Percentiles rank a stretch among this genome's conserved stretches.
Evolutionary conservation across 2,888 invertebrate species (phyloP).

Genomic region (Caenorhabditis macrosperma): DNA sequence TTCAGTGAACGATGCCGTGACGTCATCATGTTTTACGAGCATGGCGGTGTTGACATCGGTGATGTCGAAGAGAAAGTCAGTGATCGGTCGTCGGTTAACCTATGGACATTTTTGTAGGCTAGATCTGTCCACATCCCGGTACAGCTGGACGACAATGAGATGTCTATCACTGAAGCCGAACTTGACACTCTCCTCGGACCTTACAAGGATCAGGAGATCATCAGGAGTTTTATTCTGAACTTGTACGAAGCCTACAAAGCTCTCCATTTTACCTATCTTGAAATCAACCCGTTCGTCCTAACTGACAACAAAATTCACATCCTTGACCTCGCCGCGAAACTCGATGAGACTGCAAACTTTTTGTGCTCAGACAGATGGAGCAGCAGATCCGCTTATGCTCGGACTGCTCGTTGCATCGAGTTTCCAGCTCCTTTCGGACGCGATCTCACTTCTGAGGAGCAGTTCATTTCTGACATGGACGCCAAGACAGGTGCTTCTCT

Average conservation of each 20-base stretch:
- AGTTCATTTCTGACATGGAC: conserved; percentile 97
- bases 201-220: conserved; percentile 5
- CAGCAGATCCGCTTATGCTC: conserved; percentile 81
- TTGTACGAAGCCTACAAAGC: conserved; percentile 92
- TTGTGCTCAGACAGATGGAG: conserved; percentile 96
- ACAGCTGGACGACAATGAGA: conserved; percentile 64
- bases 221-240: conserved; percentile 85
- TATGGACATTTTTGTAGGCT: conserved; percentile 43
- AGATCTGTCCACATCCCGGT: conserved; percentile 72
- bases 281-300: conserved; percentile 95
- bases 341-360: conserved; percentile 98
- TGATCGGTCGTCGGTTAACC: background rate
- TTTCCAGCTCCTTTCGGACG: conserved; percentile 99
- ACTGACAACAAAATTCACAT: conserved; percentile 88
- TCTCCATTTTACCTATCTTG: conserved; percentile 96
- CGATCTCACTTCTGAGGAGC: conserved; percentile 95
- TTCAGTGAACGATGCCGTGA: conserved; percentile 89
- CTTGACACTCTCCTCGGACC: conserved; percentile 29
- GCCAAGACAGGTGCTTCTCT: conserved; percentile 98
- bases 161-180: conserved; percentile 64
- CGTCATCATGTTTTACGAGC: conserved; percentile 95
- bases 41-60: conserved; percentile 96
- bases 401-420: conserved; percentile 83
- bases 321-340: conserved; percentile 95
- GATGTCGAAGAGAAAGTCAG: conserved; percentile 89